Percentiles rank a stretch among this genome's conserved stretches.
Conservation (phyloP, 23 tunicate species). For the Ascidia mentula region DNA sequence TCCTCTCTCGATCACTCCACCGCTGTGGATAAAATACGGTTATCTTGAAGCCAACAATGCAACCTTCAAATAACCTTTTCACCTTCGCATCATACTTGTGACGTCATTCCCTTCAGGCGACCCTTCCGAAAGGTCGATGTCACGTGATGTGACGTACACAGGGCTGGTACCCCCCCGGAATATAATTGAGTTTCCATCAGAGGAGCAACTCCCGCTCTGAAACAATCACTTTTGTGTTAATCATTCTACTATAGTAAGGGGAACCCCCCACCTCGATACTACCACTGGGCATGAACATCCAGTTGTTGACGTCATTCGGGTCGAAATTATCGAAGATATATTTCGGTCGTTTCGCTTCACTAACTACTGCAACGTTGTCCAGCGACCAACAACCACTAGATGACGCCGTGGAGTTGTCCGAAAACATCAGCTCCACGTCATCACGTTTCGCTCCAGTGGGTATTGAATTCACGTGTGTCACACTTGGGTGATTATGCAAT, state of each 20-base stretch:
- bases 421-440: conserved; percentile 37
- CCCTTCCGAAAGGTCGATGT: conserved; percentile 58
- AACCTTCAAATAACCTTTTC: not conserved
- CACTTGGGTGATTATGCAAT: not conserved
- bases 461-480: conserved; percentile 25
- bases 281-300: conserved; percentile 64
- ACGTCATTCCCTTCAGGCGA: conserved; percentile 4
- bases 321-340: conserved; percentile 54
- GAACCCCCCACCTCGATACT: conserved; percentile 22
- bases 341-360: conserved; percentile 23
- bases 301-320: conserved; percentile 30
- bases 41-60: not conserved
- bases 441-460: conserved; percentile 47
- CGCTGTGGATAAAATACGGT: conserved; percentile 23
- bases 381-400: conserved; percentile 58
- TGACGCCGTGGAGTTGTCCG: conserved; percentile 24
- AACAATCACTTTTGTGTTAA: too few species aligned
- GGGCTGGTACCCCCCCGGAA: conserved; percentile 10
- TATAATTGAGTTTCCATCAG: conserved; percentile 40
- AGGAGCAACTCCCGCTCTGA: conserved; percentile 27
- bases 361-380: conserved; percentile 54
- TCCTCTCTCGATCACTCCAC: conserved; percentile 30
- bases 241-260: too few species aligned
- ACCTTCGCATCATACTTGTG: conserved; percentile 16
- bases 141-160: conserved; percentile 53